Conservation (phyloP, 2,888 invertebrate species). For the Pristionchus japonicus region DNA sequence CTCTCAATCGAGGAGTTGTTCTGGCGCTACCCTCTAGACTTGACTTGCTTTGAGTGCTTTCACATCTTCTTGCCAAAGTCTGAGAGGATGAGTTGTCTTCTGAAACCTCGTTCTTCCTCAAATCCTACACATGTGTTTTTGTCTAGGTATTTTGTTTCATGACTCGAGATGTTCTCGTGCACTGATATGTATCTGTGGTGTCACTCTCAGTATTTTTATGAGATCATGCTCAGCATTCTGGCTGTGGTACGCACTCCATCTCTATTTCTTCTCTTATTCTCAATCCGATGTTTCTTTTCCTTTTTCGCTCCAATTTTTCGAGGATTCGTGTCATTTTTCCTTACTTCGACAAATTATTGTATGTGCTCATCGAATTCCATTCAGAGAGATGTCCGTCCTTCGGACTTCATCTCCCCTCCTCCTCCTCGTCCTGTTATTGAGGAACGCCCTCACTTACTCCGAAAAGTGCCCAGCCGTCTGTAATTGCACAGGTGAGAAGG, state of each 20-base stretch:
- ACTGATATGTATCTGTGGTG: too few relatives aligned
- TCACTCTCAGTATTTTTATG: too few relatives aligned
- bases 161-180: too few relatives aligned
- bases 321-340: neutral
- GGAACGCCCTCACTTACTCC: slow-evolving; percentile 5
- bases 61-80: neutral
- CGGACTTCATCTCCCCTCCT: neutral
- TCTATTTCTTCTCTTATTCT: neutral
- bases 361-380: neutral
- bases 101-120: neutral
- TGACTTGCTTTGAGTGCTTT: neutral
- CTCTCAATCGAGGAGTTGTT: neutral
- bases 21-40: neutral
- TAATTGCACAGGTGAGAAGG: slow-evolving; percentile 28
- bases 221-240: too few relatives aligned
- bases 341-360: too few relatives aligned
- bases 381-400: neutral
- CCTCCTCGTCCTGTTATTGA: neutral
- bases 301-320: neutral
- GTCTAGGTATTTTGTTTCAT: too few relatives aligned
- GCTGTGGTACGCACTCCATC: too few relatives aligned
- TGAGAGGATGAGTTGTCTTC: neutral
- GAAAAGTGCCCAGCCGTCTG: slow-evolving; percentile 31
- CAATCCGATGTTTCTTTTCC: too few relatives aligned
- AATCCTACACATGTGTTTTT: too few relatives aligned